Base-by-base conservation (phyloP, 2,888 invertebrate genomes). In the Pyrrhia umbra region DNA sequence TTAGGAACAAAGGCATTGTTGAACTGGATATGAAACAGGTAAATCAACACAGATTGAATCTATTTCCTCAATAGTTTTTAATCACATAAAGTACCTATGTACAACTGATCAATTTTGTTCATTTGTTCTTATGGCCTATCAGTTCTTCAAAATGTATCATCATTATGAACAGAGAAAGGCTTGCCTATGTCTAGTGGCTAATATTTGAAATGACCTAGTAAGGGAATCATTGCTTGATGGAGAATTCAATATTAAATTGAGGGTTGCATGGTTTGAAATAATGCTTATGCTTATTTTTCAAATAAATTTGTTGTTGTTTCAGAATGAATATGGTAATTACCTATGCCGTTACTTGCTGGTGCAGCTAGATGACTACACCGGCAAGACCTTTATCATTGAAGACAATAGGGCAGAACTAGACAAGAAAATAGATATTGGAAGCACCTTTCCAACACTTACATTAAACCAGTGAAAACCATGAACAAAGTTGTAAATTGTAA, bases 1-100 rank as follows among this genome's bases (percentile, higher is more conserved):
- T 96, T 43, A 95, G 97, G 68, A 97, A 97, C 83, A 97, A 97
- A 83, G 99, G 96, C 37, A 97, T 98, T 54, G 99, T 97, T 8
- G 97, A 98, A 87, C 94, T 98, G 70, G 99, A 99, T 93, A 97
- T 98, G 94, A 96, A 96, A 87, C 96, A 97, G 95, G 98, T 98
- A 91, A 57, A 37, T 27, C 15, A 27, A 40, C 13, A 60, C n/a
- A n/a, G n/a, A n/a, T n/a, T n/a, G n/a, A n/a, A n/a, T n/a, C n/a
- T n/a, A n/a, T n/a, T n/a, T n/a, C n/a, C n/a, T n/a, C n/a, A n/a
- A n/a, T n/a, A n/a, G n/a, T n/a, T n/a, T n/a, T n/a, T n/a, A n/a
- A n/a, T n/a, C n/a, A n/a, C n/a, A n/a, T n/a, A n/a, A n/a, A n/a
- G n/a, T n/a, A n/a, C n/a, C 10, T 30, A 13, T 30, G 10, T 30